phyloP scores from a whole-genome alignment of 2,888 invertebrate genomes.

The Choristoneura rosaceana region DNA sequence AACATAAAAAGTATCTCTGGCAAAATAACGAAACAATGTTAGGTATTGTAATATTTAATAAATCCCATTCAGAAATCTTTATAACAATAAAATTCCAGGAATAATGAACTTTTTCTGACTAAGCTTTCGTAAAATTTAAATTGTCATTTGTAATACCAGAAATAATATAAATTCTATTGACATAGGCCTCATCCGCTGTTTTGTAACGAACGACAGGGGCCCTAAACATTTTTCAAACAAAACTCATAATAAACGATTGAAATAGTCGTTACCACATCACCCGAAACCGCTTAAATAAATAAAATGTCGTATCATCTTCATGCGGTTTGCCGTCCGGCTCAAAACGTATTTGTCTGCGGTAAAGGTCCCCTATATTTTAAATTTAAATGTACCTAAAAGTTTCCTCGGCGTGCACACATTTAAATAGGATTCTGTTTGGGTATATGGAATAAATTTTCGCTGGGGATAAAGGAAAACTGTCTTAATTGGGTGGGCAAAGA shows the following conservation, averaged over 20 bases:
- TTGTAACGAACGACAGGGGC: constrained; percentile 1
- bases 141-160: neutral
- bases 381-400: constrained; percentile 40
- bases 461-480: constrained; percentile 28
- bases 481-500: constrained; percentile 32
- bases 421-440: constrained; percentile 34
- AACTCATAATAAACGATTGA: neutral
- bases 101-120: neutral
- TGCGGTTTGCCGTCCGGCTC: constrained; percentile 18
- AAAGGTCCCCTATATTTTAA: constrained; percentile 34
- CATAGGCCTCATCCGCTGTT: neutral
- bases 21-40: neutral
- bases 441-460: constrained; percentile 30
- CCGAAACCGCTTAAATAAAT: constrained; percentile 27
- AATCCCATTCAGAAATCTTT: neutral
- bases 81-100: neutral
- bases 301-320: constrained; percentile 26
- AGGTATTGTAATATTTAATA: neutral
- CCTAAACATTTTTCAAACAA: constrained; percentile 20
- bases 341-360: constrained; percentile 30
- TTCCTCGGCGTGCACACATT: constrained; percentile 35
- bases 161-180: neutral
- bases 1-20: neutral
- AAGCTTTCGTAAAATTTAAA: neutral
- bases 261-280: constrained; percentile 11